phyloP scores from a whole-genome alignment of 2,113 vertebrate genomes.

The Neogale vison region DNA sequence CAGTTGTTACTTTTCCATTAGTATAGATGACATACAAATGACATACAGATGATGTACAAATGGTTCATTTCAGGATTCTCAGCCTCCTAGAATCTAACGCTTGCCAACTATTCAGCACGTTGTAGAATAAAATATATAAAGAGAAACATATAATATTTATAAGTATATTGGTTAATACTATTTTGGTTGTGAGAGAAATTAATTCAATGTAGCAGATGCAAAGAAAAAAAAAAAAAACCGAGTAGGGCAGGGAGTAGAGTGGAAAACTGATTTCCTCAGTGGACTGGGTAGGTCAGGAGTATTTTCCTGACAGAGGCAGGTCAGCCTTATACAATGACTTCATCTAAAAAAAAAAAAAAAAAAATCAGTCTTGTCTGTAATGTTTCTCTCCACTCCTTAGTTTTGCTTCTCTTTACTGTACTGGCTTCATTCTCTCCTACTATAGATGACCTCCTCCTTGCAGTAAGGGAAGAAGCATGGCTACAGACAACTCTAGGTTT shows the following conservation, averaged over 20 bases:
- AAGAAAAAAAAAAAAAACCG: not conserved
- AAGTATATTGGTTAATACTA: not conserved
- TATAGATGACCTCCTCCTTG: not conserved
- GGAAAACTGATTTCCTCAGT: not conserved
- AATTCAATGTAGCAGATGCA: not conserved
- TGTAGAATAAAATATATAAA: not conserved
- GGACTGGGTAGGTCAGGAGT: not conserved
- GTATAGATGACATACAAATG: not conserved
- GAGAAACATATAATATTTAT: not conserved
- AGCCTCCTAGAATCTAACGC: not conserved
- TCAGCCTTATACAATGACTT: not conserved
- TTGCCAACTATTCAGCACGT: not conserved
- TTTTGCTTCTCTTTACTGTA: not conserved
- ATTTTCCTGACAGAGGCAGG: not conserved
- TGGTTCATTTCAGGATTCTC: not conserved
- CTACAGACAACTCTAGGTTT: not conserved
- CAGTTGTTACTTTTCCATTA: not conserved
- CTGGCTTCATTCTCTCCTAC: not conserved
- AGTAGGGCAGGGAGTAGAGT: not conserved
- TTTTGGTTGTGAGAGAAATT: not conserved
- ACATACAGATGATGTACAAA: not conserved
- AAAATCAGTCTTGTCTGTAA: not conserved
- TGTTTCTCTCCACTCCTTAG: not conserved
- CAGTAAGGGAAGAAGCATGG: not conserved
- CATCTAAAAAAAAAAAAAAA: no score